Evolutionary conservation across 2,888 invertebrate genomes (phyloP).

Genomic region (Drosophila sordidapex): DNA sequence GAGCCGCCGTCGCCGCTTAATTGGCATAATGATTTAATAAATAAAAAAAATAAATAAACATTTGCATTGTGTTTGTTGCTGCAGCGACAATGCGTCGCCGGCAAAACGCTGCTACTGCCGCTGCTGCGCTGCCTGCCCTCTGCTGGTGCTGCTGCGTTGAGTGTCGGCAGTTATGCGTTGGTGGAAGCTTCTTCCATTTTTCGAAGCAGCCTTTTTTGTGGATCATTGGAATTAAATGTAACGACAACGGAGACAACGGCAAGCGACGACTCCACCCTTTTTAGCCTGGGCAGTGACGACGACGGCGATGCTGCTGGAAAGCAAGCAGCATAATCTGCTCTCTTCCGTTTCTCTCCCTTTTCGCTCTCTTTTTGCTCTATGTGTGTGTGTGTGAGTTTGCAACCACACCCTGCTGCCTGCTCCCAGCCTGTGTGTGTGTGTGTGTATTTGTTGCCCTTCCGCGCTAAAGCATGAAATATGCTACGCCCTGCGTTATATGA

Average conservation of each 20-base stretch:
- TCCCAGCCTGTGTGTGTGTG: constrained; percentile 24
- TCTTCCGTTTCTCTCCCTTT: constrained; percentile 30
- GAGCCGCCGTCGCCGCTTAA: constrained; percentile 68
- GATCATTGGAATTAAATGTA: constrained; percentile 77
- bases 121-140: constrained; percentile 15
- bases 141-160: constrained; percentile 21
- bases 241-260: constrained; percentile 29
- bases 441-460: constrained; percentile 38
- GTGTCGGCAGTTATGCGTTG: constrained; percentile 60
- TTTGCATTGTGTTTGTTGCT: constrained; percentile 65
- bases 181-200: constrained; percentile 51
- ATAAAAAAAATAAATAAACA: constrained; percentile 78
- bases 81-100: constrained; percentile 64
- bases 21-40: constrained; percentile 82
- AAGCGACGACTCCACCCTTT: constrained; percentile 73
- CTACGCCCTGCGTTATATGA: constrained; percentile 45
- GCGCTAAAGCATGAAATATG: constrained; percentile 73
- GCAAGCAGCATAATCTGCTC: constrained; percentile 51
- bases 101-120: constrained; percentile 20
- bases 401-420: constrained; percentile 69
- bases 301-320: constrained; percentile 61
- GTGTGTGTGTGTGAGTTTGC: constrained; percentile 42
- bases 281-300: constrained; percentile 59
- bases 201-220: constrained; percentile 69
- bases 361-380: constrained; percentile 24